These are phyloP conservation scores for Allygus modestus DNA, from an alignment of 2,888 invertebrate species.

Conservation along the genomic window DNA sequence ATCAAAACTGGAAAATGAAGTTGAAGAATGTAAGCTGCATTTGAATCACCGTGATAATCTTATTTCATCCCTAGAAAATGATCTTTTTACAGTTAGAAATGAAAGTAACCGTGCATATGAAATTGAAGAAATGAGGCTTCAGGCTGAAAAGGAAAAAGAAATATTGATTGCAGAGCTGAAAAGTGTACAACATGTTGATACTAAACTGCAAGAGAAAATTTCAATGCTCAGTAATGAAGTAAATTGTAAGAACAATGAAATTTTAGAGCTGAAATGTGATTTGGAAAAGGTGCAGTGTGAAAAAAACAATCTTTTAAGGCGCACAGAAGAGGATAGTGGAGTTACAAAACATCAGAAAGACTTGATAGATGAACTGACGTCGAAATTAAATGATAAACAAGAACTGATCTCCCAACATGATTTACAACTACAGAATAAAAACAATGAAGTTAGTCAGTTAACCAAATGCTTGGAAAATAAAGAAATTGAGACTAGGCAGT, in stretches of 20 bases:
- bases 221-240: conserved; percentile 7
- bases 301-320: not conserved
- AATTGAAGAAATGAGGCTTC: not conserved
- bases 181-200: not conserved
- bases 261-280: conserved; percentile 5
- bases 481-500: not conserved
- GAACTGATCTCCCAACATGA: not conserved
- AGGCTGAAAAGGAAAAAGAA: conserved; percentile 33
- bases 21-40: not conserved
- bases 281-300: not conserved
- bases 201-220: conserved; percentile 28
- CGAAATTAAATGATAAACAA: conserved; percentile 1
- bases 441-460: conserved; percentile 17
- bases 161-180: not conserved
- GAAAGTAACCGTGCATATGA: not conserved
- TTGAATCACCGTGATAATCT: not conserved
- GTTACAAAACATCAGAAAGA: not conserved
- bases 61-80: conserved; percentile 3
- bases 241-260: conserved; percentile 22
- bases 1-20: conserved; percentile 4
- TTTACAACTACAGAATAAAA: conserved; percentile 2
- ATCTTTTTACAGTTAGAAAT: not conserved
- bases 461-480: not conserved
- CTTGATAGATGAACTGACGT: not conserved
- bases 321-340: not conserved